phyloP scores from a whole-genome alignment of 2,888 invertebrate genomes.

The Eristalinus aeneus region DNA sequence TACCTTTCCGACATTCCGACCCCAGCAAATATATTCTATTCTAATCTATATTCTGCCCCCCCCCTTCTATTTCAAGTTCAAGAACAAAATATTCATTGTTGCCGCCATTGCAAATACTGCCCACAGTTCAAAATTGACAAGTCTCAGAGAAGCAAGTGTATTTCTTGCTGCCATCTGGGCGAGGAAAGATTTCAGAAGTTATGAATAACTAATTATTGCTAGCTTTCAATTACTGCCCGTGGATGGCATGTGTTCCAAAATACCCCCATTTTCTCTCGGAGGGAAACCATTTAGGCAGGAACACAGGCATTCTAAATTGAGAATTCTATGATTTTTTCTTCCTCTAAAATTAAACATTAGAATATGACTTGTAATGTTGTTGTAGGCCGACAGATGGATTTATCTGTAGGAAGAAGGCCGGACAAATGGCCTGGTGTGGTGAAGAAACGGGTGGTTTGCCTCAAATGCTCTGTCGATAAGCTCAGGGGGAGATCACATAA shows the following conservation, averaged over 20 bases:
- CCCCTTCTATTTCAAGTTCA: too few relatives aligned
- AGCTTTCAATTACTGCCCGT: neutral
- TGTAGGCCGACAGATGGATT: neutral
- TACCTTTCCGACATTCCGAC: too few relatives aligned
- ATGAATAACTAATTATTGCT: neutral
- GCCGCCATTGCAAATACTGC: too few relatives aligned
- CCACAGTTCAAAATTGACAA: too few relatives aligned
- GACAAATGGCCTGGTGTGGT: neutral
- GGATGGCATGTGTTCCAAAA: neutral
- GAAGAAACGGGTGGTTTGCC: neutral
- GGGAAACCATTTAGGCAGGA: neutral
- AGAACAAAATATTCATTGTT: too few relatives aligned
- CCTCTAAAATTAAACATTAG: neutral
- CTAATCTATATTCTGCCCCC: too few relatives aligned
- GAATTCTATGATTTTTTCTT: neutral
- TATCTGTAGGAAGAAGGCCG: neutral
- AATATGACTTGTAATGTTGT: neutral
- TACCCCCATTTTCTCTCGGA: neutral
- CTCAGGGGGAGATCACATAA: neutral
- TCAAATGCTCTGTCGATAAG: neutral
- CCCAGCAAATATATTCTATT: too few relatives aligned
- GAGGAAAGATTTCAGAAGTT: neutral
- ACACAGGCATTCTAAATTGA: neutral
- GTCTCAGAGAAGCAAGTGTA: too few relatives aligned
- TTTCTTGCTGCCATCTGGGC: neutral